Conservation (phyloP, 2,113 vertebrate genomes). For the Bothrops jararaca region DNA sequence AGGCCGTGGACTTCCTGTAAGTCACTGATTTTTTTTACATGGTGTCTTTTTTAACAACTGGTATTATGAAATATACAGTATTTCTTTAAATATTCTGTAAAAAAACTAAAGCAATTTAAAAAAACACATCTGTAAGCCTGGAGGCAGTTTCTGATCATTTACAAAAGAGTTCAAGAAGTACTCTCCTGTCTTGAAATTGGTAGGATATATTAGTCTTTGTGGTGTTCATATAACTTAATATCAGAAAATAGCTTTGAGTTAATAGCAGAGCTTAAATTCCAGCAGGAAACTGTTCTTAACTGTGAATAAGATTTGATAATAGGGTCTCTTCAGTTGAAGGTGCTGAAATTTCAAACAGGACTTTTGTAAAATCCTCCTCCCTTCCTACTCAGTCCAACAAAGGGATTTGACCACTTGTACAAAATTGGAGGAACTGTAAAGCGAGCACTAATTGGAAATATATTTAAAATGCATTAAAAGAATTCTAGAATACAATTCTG, state of each 20-base stretch:
- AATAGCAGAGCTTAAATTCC: not conserved
- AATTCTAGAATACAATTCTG: not conserved
- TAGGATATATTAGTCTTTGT: not conserved
- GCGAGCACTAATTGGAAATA: not conserved
- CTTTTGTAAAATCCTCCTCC: not conserved
- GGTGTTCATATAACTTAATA: not conserved
- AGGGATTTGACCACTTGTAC: too few relatives aligned
- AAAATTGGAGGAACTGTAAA: not conserved
- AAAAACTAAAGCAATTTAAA: not conserved
- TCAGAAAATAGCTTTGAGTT: not conserved
- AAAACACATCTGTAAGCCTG: not conserved
- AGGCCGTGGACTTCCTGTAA: slow-evolving; percentile 86
- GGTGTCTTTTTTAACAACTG: not conserved
- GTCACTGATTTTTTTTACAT: slow-evolving; percentile 55
- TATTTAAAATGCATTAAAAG: not conserved
- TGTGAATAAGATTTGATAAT: not conserved
- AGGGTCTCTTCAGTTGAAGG: not conserved
- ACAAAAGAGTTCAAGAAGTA: not conserved
- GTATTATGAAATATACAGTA: slow-evolving; percentile 4
- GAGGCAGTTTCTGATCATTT: slow-evolving; percentile 12
- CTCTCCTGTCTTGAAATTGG: not conserved
- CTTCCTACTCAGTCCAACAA: not conserved
- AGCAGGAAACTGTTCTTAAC: not conserved
- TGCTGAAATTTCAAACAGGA: not conserved
- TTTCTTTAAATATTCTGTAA: not conserved